Evolutionary conservation across 1,140 invertebrate genomes (phyloP), one percentile per base, ranked within the genome.

Genomic region (Zophobas atratus): DNA sequence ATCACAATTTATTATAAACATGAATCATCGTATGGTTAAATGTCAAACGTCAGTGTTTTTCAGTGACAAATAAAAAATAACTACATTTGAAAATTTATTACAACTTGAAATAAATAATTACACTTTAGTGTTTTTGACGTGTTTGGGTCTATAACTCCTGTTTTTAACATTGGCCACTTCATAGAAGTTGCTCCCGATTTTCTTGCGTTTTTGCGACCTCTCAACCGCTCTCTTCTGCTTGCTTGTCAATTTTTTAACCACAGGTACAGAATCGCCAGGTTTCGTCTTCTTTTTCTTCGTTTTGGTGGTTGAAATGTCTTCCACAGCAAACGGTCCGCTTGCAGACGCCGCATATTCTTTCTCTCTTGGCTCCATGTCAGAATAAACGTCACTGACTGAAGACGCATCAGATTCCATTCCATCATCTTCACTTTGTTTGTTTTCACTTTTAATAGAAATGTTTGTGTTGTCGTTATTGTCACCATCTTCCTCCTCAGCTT

Each of bases 141-240:
- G 33, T 43, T 67, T 67, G 5, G 8, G 6, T 4, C 60, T 67
- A 39, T 67, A 67, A 86, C 94, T 96, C 77, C 91, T 90, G 85
- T 97, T 98, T 86, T 99, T 99, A 36, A 98, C 97, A 90, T 98
- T 98, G 1, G 93, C 90, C 36, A 94, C 91, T 89, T 96, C 93
- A 87, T 99, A 99, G 85, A 98, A 99, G 87, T 98, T 95, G 84
- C 93, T 95, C 77, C 97, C 97, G 79, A 96, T 93, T 84, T 97
- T 98, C 85, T 95, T 97, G 1, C 93, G 89, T 84, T 93, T 95
- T 78, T 90, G 88, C 32, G 92, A 89, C 72, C 95, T 89, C 80
- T 96, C 94, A 8, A 93, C 75, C 3, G 92, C 93, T 82, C 96
- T 89, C 80, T 91, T 91, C 83, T 96, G 89, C 87, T 94, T 96